Conservation (phyloP, 2,113 vertebrate species). For the Colius striatus region DNA sequence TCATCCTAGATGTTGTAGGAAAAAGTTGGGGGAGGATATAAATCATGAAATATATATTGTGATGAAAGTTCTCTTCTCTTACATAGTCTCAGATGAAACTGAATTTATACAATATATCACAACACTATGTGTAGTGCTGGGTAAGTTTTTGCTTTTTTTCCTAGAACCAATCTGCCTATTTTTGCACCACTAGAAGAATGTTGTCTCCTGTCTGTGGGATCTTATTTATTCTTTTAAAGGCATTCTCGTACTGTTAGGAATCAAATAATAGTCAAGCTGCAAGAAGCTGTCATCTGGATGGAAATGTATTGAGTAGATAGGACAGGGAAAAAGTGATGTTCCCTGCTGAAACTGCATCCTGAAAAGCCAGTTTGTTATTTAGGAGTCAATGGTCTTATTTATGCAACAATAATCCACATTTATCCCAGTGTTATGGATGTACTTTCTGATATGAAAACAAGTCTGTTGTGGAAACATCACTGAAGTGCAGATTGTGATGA, state of each 20-base stretch:
- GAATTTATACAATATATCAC: neutral
- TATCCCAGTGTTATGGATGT: neutral
- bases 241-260: neutral
- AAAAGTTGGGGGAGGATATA: neutral
- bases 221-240: neutral
- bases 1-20: neutral
- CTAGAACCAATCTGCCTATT: neutral
- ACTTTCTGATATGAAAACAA: neutral
- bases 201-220: neutral
- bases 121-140: neutral
- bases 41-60: neutral
- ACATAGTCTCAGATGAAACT: neutral
- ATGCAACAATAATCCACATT: neutral
- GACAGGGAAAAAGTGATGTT: neutral
- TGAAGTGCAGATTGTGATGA: neutral
- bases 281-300: neutral
- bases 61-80: neutral
- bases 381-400: neutral
- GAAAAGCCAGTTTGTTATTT: neutral
- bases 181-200: neutral
- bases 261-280: neutral
- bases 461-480: neutral
- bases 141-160: neutral
- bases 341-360: neutral
- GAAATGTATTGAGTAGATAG: neutral